phyloP scores from a whole-genome alignment of 2,888 invertebrate species.

The Kuschelorhynchus macadamiae region DNA sequence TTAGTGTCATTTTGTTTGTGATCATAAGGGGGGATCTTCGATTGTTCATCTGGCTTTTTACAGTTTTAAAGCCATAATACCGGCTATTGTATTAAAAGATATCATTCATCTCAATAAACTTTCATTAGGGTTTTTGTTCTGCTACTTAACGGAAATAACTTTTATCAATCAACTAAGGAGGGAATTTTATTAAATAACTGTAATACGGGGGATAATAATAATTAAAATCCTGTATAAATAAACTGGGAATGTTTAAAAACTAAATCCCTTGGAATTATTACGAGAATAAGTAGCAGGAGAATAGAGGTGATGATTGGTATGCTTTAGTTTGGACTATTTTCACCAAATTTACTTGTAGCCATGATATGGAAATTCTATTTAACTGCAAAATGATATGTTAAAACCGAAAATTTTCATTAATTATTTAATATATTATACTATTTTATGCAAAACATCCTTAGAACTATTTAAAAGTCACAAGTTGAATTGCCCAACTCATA shows the following conservation, averaged over 20 bases:
- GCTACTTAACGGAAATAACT: too few species aligned
- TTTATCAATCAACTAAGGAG: neutral
- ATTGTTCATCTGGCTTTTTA: constrained; percentile 1
- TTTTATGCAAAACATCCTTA: too few species aligned
- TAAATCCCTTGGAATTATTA: constrained; percentile 59
- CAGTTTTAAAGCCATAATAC: neutral
- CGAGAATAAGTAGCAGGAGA: constrained; percentile 52
- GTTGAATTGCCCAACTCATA: neutral
- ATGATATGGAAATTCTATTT: too few species aligned
- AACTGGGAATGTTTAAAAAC: constrained; percentile 42
- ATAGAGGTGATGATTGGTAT: constrained; percentile 29
- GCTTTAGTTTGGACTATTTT: too few species aligned
- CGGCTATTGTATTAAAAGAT: too few species aligned
- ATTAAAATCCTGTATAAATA: constrained; percentile 16
- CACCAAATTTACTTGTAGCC: too few species aligned
- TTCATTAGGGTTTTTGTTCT: neutral
- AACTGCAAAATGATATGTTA: neutral
- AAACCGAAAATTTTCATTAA: too few species aligned
- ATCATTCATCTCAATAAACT: too few species aligned
- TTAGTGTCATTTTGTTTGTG: constrained; percentile 40
- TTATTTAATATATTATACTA: too few species aligned
- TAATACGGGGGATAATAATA: constrained; percentile 12
- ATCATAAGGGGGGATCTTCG: constrained; percentile 2
- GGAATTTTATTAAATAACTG: constrained; percentile 23
- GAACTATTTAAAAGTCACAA: too few species aligned